Conservation (phyloP, 2,113 vertebrate species). For the Psettodes erumei region DNA sequence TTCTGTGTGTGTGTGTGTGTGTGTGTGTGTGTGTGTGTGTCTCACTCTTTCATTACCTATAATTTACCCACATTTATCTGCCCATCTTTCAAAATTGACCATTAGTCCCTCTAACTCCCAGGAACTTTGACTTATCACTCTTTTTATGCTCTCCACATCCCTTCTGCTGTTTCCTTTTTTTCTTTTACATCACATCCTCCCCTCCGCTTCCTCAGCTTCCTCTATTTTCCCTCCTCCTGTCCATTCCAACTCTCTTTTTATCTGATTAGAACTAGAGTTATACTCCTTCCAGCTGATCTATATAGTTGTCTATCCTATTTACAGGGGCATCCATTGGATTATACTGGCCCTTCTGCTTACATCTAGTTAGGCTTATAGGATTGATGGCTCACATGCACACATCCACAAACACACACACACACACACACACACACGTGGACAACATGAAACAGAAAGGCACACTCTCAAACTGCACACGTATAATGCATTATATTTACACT, state of each 20-base stretch:
- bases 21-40: neutral
- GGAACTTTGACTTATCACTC: constrained; percentile 12
- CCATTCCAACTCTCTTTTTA: constrained; percentile 44
- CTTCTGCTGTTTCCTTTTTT: constrained; percentile 9
- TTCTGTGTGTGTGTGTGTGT: neutral
- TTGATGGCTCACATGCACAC: constrained; percentile 29
- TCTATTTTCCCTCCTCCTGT: neutral
- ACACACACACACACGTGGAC: neutral
- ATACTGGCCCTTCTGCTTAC: constrained; percentile 54
- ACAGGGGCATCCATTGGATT: constrained; percentile 63
- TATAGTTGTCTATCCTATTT: constrained; percentile 67
- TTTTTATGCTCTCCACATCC: constrained; percentile 12
- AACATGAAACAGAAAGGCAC: constrained; percentile 13
- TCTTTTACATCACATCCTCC: neutral
- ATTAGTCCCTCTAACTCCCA: constrained; percentile 25
- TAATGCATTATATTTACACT: neutral
- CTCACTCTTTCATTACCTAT: constrained; percentile 3
- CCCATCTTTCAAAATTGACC: constrained; percentile 28
- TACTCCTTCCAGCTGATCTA: constrained; percentile 60
- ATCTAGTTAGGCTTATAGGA: constrained; percentile 58
- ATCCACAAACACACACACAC: constrained; percentile 3
- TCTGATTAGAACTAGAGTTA: constrained; percentile 70
- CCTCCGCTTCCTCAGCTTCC: neutral
- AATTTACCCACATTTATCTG: constrained; percentile 14
- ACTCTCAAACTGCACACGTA: neutral